Base-by-base conservation (phyloP, 1,140 invertebrate species). In the Leptinotarsa lineolata region DNA sequence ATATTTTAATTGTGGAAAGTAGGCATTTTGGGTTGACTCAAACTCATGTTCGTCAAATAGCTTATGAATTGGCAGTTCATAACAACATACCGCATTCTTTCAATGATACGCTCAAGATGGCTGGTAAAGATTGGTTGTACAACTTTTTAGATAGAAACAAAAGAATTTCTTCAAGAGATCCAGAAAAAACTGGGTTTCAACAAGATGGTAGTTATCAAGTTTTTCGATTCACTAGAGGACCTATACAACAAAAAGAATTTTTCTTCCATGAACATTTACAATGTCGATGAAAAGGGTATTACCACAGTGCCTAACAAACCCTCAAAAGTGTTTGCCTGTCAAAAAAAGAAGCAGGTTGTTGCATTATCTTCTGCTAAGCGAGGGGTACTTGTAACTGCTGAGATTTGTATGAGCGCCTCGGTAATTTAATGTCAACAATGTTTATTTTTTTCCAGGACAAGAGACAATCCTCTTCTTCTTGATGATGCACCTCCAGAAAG, bases 141-240 rank as follows among this genome's bases (percentile, higher is more conserved):
- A 21, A 21, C 16, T 13, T 13, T 60, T 21, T n/a, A n/a, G 20
- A 60, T 8, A 60, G 59, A n/a, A 60, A 60, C 20, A n/a, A n/a
- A 60, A 21, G 20, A 18, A 8, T 60, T 18, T 18, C 59, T 18
- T 21, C n/a, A n/a, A n/a, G 59, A 18, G 20, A 60, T 18, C 59
- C 59, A n/a, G 59, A n/a, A 60, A 21, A n/a, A 18, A 60, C n/a
- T 18, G 59, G 59, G 16, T 18, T 60, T 60, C 20, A 60, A 60
- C 20, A 60, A 60, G 59, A 6, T 21, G 16, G 16, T 18, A 60
- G 59, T 60, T 6, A 21, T 6, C 20, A n/a, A 60, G 59, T 60
- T 60, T 60, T 60, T 60, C 6, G 20, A 60, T n/a, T 6, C 20
- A n/a, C 20, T 60, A n/a, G 59, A 60, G 6, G 16, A 60, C 16